Conservation (phyloP, 2,113 vertebrate genomes). For the Poeciliopsis occidentalis region DNA sequence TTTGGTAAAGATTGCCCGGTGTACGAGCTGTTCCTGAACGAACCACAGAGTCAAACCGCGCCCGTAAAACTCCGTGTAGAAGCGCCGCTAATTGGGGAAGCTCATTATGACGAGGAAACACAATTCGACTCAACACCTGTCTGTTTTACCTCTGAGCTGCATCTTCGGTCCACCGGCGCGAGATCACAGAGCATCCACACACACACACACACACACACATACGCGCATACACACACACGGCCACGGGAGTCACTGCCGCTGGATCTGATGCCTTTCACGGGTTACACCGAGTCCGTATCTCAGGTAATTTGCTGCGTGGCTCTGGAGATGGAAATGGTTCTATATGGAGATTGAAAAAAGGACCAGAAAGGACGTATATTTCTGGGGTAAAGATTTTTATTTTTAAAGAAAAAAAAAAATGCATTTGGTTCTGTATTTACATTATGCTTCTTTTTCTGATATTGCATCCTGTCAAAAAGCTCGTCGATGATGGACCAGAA, state of each 20-base stretch:
- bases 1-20: not conserved
- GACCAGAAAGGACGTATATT: not conserved
- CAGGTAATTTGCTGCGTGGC: conserved; percentile 52
- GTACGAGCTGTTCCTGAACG: not conserved
- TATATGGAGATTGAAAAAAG: no score
- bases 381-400: conserved; percentile 35
- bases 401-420: not conserved
- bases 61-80: not conserved
- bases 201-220: not conserved
- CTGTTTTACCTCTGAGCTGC: not conserved
- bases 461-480: not conserved
- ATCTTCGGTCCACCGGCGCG: not conserved
- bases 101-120: not conserved
- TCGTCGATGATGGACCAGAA: not conserved
- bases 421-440: conserved; percentile 6
- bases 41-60: not conserved
- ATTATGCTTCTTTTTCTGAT: not conserved
- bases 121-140: not conserved
- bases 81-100: not conserved
- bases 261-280: conserved; percentile 3
- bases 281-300: conserved; percentile 3
- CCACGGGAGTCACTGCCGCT: conserved; percentile 5
- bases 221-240: not conserved
- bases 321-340: not conserved
- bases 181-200: conserved; percentile 1